phyloP scores from a whole-genome alignment of 1,140 invertebrate genomes.

The Mylabris phalerata region DNA sequence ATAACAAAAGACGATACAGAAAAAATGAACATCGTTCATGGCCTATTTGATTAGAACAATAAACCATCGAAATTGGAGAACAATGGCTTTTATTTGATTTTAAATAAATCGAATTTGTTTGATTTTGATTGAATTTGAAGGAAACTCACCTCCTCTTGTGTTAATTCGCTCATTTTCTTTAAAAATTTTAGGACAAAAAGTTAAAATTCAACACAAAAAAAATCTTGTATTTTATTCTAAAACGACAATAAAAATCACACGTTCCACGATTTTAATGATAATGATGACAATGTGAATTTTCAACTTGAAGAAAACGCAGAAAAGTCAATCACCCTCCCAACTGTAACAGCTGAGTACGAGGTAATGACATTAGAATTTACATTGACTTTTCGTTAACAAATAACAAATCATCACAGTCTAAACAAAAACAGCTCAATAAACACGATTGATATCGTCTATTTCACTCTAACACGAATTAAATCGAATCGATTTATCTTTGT shows the following conservation, averaged over 20 bases:
- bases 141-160: conserved; percentile 62
- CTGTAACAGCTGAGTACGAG: conserved; percentile 28
- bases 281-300: conserved; percentile 6
- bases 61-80: no score
- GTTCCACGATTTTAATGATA: neutral
- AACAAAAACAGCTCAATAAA: conserved; percentile 10
- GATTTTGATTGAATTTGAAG: neutral
- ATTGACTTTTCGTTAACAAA: conserved; percentile 18
- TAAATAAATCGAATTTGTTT: neutral
- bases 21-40: no score
- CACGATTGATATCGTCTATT: neutral
- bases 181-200: conserved; percentile 7
- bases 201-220: neutral
- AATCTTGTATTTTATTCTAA: neutral
- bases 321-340: conserved; percentile 35
- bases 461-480: neutral
- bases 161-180: conserved; percentile 58
- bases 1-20: no score
- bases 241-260: neutral
- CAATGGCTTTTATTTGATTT: no score
- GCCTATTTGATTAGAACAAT: no score
- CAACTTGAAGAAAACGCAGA: conserved; percentile 24
- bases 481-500: neutral
- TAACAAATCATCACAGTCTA: conserved; percentile 26
- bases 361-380: conserved; percentile 25